These are phyloP conservation scores for Lates calcarifer DNA, from an alignment of 2,113 vertebrate species.

Conservation along the genomic window DNA sequence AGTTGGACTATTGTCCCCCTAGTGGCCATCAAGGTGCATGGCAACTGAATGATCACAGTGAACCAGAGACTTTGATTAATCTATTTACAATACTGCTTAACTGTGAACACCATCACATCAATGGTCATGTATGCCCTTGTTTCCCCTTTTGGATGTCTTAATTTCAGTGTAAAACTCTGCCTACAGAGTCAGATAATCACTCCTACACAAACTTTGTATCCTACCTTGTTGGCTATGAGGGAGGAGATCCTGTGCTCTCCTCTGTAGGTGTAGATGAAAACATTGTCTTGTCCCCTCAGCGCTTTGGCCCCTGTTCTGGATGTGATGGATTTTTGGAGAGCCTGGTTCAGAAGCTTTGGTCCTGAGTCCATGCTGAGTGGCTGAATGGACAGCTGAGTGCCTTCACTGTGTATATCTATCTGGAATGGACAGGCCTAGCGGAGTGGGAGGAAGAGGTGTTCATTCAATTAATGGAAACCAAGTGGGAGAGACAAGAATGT, in stretches of 20 bases:
- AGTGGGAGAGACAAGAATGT: not conserved
- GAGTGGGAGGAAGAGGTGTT: not conserved
- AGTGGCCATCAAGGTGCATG: not conserved
- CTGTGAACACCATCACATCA: not conserved
- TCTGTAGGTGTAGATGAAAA: conserved; percentile 86
- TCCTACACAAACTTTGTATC: not conserved
- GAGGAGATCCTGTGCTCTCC: conserved; percentile 88
- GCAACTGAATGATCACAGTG: not conserved
- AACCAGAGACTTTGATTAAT: not conserved
- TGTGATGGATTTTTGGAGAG: conserved; percentile 87
- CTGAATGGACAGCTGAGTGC: conserved; percentile 85
- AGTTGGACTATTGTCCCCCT: not conserved
- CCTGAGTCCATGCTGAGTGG: conserved; percentile 84
- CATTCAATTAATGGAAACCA: not conserved
- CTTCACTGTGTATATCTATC: conserved; percentile 87
- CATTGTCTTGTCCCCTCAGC: conserved; percentile 85
- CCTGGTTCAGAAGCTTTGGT: conserved; percentile 87
- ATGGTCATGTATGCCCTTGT: not conserved
- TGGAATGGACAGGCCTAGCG: conserved; percentile 93
- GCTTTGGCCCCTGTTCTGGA: conserved; percentile 83
- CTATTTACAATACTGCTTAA: not conserved
- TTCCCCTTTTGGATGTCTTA: not conserved
- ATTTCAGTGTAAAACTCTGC: not conserved
- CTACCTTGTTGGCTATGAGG: conserved; percentile 93
- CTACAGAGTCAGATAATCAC: not conserved